phyloP scores from a whole-genome alignment of 1,140 invertebrate species.

The Drosophila ficusphila region DNA sequence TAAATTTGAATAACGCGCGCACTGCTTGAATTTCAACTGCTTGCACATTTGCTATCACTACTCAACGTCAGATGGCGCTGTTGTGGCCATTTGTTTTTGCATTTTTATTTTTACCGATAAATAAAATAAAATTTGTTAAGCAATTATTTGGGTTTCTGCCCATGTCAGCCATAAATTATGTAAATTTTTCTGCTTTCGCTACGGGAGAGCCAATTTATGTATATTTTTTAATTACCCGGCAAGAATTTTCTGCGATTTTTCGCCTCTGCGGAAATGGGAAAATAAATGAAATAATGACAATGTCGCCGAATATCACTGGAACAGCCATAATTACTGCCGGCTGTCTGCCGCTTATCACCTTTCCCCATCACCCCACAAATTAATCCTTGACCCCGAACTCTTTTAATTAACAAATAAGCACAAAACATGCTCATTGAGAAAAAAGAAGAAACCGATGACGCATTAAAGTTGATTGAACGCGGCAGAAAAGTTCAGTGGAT shows the following conservation, averaged over 20 bases:
- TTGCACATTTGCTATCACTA: background rate
- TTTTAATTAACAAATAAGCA: constrained; percentile 64
- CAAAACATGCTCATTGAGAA: constrained; percentile 3
- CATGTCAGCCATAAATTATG: constrained; percentile 48
- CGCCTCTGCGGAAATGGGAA: constrained; percentile 43
- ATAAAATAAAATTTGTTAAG: constrained; percentile 4
- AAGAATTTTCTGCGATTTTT: constrained; percentile 21
- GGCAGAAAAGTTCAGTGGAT: constrained; percentile 12
- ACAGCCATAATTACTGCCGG: constrained; percentile 12
- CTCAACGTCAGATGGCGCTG: constrained; percentile 45
- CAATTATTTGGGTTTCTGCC: constrained; percentile 12
- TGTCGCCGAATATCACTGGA: background rate
- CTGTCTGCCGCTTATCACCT: background rate
- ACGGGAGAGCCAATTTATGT: constrained; percentile 25
- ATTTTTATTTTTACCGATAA: constrained; percentile 7
- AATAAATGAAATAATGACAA: constrained; percentile 63
- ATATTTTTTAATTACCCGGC: constrained; percentile 57
- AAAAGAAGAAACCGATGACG: constrained; percentile 33
- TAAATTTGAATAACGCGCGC: background rate
- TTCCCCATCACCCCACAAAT: constrained; percentile 38
- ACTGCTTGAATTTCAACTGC: constrained; percentile 26
- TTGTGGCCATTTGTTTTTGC: background rate
- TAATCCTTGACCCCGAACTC: constrained; percentile 74
- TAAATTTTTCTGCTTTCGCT: constrained; percentile 33
- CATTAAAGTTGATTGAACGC: constrained; percentile 57